These are phyloP conservation scores for Chelonia mydas DNA, from an alignment of 2,797 vertebrate genomes.

Conservation along the genomic window DNA sequence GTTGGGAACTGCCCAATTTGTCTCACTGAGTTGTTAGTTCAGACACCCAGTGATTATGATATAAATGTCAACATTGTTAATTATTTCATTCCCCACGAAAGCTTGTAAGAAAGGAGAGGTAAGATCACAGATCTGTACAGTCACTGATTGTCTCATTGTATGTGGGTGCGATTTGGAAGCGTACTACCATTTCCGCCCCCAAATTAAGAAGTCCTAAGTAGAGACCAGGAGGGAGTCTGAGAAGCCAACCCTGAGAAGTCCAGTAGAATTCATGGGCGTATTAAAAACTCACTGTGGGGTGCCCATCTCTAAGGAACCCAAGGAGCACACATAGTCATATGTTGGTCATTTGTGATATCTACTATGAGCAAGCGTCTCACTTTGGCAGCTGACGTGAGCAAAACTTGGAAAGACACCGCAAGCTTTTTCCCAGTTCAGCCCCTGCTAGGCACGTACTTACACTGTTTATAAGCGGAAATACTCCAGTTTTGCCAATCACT, in stretches of 20 bases:
- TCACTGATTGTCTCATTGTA: not conserved
- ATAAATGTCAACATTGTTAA: not conserved
- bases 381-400: not conserved
- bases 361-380: not conserved
- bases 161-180: constrained; percentile 1
- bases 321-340: not conserved
- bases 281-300: not conserved
- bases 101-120: not conserved
- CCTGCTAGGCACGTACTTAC: not conserved
- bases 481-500: not conserved
- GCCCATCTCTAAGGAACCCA: not conserved
- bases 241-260: not conserved
- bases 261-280: not conserved
- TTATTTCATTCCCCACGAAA: not conserved
- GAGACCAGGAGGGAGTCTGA: not conserved
- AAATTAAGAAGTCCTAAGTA: not conserved
- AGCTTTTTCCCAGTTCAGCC: not conserved
- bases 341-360: not conserved
- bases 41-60: constrained; percentile 22
- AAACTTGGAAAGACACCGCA: not conserved
- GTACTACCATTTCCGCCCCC: constrained; percentile 3
- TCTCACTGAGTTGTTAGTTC: not conserved
- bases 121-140: not conserved
- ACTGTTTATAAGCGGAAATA: not conserved
- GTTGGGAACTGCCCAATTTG: not conserved